Evolutionary conservation across 2,888 invertebrate genomes (phyloP).

Genomic region (Patella pellucida): DNA sequence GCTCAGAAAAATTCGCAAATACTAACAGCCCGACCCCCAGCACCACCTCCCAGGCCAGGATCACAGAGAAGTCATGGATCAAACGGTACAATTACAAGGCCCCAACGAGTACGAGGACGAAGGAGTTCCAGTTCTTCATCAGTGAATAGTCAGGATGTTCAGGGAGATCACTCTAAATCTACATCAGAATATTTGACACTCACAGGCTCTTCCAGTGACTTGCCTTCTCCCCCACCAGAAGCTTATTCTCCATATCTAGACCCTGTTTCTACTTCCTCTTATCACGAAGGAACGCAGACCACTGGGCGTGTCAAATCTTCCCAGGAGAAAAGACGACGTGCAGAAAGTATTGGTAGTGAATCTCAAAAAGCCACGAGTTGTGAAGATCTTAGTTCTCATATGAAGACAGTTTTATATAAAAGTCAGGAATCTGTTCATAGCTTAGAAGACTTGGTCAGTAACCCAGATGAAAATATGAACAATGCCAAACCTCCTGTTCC

Average conservation of each 20-base stretch:
- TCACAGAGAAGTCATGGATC: conserved; percentile 12
- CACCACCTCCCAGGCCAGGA: conserved; percentile 37
- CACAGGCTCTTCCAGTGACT: conserved; percentile 27
- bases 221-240: conserved; percentile 25
- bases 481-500: conserved; percentile 47
- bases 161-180: conserved; percentile 27
- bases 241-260: conserved; percentile 36
- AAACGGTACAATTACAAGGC: conserved; percentile 28
- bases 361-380: conserved; percentile 48
- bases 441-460: conserved; percentile 15
- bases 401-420: conserved; percentile 42
- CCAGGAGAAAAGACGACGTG: background rate
- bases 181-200: conserved; percentile 23
- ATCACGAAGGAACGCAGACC: conserved; percentile 28
- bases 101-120: conserved; percentile 23
- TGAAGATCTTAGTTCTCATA: conserved; percentile 56
- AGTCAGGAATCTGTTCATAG: conserved; percentile 26
- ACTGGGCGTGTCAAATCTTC: conserved; percentile 5
- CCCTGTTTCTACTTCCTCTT: conserved; percentile 44
- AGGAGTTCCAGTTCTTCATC: conserved; percentile 15
- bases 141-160: conserved; percentile 21
- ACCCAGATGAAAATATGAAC: conserved; percentile 34
- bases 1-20: conserved; percentile 31
- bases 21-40: conserved; percentile 45
- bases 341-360: conserved; percentile 5